These are phyloP conservation scores for Ditylenchus weischeri DNA, from an alignment of 2,888 invertebrate genomes.

Conservation along the genomic window DNA sequence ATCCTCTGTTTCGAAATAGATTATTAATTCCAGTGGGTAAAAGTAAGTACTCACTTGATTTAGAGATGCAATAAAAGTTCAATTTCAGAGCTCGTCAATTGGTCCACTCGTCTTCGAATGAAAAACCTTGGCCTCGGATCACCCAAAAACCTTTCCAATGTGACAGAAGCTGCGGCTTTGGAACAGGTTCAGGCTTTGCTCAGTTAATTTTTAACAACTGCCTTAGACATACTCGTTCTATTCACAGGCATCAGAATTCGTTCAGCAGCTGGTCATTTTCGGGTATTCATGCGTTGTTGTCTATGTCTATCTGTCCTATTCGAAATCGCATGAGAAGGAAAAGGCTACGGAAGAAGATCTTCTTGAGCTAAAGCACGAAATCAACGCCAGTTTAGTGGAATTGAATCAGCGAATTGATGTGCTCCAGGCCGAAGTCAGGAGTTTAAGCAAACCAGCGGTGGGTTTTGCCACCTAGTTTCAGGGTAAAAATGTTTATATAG, in stretches of 20 bases:
- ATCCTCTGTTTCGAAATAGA: slow-evolving; percentile 49
- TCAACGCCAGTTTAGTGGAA: slow-evolving; percentile 14
- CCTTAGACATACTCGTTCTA: not conserved
- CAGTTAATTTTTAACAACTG: not conserved
- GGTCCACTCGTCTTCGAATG: slow-evolving; percentile 52
- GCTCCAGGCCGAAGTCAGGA: slow-evolving; percentile 16
- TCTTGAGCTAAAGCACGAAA: slow-evolving; percentile 16
- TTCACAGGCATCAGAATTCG: slow-evolving; percentile 53
- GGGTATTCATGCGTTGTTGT: slow-evolving; percentile 53
- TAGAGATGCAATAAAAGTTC: not conserved
- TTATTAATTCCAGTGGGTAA: slow-evolving; percentile 50
- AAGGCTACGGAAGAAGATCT: slow-evolving; percentile 35
- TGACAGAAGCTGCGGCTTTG: slow-evolving; percentile 51
- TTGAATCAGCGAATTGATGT: slow-evolving; percentile 19
- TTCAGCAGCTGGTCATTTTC: slow-evolving; percentile 55
- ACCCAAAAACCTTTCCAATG: slow-evolving; percentile 38
- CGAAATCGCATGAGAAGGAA: slow-evolving; percentile 42
- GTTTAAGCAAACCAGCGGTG: slow-evolving; percentile 9
- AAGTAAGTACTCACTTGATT: slow-evolving; percentile 26
- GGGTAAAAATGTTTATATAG: no score
- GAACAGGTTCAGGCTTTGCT: slow-evolving; percentile 41
- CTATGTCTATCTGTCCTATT: slow-evolving; percentile 49
- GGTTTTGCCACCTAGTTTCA: not conserved
- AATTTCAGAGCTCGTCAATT: slow-evolving; percentile 41
- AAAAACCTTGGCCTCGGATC: slow-evolving; percentile 50